Evolutionary conservation across 2,113 vertebrate species (phyloP).

Genomic region (Canis aureus): DNA sequence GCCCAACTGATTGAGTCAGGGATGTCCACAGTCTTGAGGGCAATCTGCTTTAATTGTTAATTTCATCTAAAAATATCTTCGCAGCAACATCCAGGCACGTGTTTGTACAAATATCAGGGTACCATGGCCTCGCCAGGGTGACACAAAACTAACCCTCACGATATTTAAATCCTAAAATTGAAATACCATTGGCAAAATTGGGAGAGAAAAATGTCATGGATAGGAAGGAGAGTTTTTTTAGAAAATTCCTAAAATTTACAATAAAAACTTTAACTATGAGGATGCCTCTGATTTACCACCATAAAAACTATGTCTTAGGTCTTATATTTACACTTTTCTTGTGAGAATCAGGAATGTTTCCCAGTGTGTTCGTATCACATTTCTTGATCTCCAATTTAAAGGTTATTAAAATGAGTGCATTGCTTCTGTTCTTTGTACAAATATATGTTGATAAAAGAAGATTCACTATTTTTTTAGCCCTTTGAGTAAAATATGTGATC

Average conservation of each 20-base stretch:
- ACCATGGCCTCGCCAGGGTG: neutral
- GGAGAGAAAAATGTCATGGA: neutral
- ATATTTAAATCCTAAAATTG: neutral
- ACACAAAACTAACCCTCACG: neutral
- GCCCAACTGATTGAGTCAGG: neutral
- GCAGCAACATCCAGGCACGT: neutral
- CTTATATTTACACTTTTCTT: neutral
- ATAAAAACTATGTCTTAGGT: neutral
- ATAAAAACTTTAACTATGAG: neutral
- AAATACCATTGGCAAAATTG: neutral
- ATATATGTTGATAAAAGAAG: neutral
- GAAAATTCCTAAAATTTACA: conserved; percentile 5
- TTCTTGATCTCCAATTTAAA: neutral
- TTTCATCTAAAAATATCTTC: neutral
- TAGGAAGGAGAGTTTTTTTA: neutral
- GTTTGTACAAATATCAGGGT: neutral
- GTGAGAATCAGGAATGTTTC: neutral
- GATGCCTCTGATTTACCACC: neutral
- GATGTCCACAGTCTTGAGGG: neutral
- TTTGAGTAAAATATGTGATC: conserved; percentile 3
- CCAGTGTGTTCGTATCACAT: neutral
- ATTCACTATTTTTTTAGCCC: neutral
- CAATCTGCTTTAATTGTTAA: neutral
- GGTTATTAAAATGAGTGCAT: neutral
- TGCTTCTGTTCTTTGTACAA: neutral